phyloP scores from a whole-genome alignment of 2,888 invertebrate species.

The Sycophila texana region DNA sequence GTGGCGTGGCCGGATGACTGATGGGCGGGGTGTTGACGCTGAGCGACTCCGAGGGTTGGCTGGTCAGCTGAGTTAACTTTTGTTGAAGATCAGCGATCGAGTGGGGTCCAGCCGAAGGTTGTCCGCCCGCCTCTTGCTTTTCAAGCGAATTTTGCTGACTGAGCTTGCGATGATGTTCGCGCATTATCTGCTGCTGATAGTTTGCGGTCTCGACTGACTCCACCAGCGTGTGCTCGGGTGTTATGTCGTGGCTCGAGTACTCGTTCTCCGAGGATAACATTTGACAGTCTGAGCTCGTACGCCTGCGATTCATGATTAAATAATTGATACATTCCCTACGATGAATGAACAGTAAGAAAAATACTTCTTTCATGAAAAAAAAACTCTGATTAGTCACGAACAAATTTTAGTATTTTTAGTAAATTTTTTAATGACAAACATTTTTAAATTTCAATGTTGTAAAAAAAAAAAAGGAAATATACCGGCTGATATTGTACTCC shows the following conservation, averaged over 20 bases:
- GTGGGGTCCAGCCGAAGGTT: slow-evolving; percentile 70
- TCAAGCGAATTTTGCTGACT: slow-evolving; percentile 74
- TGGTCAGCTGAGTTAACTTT: slow-evolving; percentile 78
- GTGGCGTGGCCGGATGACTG: slow-evolving; percentile 81
- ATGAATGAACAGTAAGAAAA: no score
- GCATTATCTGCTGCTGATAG: slow-evolving; percentile 65
- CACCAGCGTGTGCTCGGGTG: slow-evolving; percentile 72
- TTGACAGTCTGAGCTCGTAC: slow-evolving; percentile 71
- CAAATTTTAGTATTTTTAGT: slow-evolving; percentile 17
- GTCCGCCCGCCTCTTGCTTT: slow-evolving; percentile 59
- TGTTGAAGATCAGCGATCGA: slow-evolving; percentile 79
- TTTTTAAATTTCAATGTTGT: not conserved
- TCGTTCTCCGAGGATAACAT: slow-evolving; percentile 70
- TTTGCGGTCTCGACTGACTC: slow-evolving; percentile 63
- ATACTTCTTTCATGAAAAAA: no score
- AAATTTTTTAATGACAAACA: not conserved
- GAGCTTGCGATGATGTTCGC: slow-evolving; percentile 69
- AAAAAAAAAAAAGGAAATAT: slow-evolving; percentile 15
- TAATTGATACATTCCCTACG: no score
- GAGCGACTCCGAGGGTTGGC: slow-evolving; percentile 75
- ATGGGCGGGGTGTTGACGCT: slow-evolving; percentile 76
- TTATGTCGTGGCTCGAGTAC: slow-evolving; percentile 71
- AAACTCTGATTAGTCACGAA: no score
- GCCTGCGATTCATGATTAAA: slow-evolving; percentile 55
- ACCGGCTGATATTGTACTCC: slow-evolving; percentile 66